phyloP scores from a whole-genome alignment of 2,888 invertebrate species.

The Heliconius aoede region DNA sequence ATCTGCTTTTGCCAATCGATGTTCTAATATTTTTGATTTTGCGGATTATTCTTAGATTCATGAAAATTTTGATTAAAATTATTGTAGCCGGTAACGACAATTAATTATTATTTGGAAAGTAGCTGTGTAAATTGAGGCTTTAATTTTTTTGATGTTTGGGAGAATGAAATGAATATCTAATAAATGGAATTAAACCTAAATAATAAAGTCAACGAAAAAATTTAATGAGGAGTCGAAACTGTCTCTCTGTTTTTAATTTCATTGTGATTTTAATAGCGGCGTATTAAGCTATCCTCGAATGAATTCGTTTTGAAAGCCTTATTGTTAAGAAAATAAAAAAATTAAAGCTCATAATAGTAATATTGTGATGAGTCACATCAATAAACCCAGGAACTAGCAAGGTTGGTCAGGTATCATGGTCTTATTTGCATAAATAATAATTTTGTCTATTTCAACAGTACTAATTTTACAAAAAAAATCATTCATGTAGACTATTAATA shows the following conservation, averaged over 20 bases:
- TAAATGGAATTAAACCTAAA: background rate
- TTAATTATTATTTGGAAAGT: background rate
- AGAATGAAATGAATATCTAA: too few relatives aligned
- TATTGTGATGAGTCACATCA: background rate
- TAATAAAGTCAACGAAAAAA: background rate
- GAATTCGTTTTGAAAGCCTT: background rate
- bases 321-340: constrained; percentile 5
- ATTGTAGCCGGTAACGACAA: background rate
- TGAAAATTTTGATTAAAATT: background rate
- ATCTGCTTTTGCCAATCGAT: background rate
- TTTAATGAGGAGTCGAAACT: constrained; percentile 6
- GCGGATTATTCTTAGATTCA: background rate
- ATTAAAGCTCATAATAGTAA: background rate
- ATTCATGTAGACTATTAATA: too few relatives aligned
- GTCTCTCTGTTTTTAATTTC: constrained; percentile 13
- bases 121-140: too few relatives aligned
- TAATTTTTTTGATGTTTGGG: too few relatives aligned
- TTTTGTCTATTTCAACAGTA: too few relatives aligned
- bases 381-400: background rate
- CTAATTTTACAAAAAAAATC: too few relatives aligned
- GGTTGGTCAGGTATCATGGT: too few relatives aligned
- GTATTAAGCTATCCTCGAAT: background rate
- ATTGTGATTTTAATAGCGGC: constrained; percentile 26
- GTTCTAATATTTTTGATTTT: background rate
- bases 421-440: too few relatives aligned